phyloP scores from a whole-genome alignment of 2,888 invertebrate genomes.

The Tetragnatha montana region DNA sequence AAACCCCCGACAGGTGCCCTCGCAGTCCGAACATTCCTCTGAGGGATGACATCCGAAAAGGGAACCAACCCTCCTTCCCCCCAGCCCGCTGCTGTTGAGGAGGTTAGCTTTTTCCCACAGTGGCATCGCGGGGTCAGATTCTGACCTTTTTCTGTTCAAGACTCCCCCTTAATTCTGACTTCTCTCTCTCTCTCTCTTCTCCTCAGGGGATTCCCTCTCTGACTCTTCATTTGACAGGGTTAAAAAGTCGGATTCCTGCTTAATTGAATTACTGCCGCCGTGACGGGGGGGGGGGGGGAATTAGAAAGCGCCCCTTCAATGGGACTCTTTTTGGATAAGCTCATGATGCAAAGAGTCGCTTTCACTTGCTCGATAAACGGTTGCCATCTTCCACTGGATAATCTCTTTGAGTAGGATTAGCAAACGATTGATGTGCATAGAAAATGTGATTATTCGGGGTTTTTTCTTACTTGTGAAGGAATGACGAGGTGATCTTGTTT shows the following conservation, averaged over 20 bases:
- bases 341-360: too few relatives aligned
- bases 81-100: background rate
- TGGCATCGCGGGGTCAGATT: constrained; percentile 49
- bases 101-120: constrained; percentile 70
- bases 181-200: constrained; percentile 37
- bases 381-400: too few relatives aligned
- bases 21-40: constrained; percentile 19
- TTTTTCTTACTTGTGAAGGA: too few relatives aligned
- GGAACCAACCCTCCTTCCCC: constrained; percentile 13
- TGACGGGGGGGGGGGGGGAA: constrained; percentile 1
- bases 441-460: too few relatives aligned
- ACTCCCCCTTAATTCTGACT: constrained; percentile 59
- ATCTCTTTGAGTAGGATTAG: too few relatives aligned
- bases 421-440: too few relatives aligned
- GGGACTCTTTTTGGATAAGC: too few relatives aligned
- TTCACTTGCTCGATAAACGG: too few relatives aligned
- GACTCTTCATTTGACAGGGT: constrained; percentile 56
- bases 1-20: background rate
- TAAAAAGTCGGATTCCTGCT: constrained; percentile 56
- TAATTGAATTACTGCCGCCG: constrained; percentile 60
- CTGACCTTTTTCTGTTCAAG: constrained; percentile 54
- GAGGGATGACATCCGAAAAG: constrained; percentile 11
- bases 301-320: background rate
- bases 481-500: too few relatives aligned
- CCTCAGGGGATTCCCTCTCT: constrained; percentile 14